These are phyloP conservation scores for Papilio demoleus DNA, from an alignment of 2,888 invertebrate species.

Conservation along the genomic window DNA sequence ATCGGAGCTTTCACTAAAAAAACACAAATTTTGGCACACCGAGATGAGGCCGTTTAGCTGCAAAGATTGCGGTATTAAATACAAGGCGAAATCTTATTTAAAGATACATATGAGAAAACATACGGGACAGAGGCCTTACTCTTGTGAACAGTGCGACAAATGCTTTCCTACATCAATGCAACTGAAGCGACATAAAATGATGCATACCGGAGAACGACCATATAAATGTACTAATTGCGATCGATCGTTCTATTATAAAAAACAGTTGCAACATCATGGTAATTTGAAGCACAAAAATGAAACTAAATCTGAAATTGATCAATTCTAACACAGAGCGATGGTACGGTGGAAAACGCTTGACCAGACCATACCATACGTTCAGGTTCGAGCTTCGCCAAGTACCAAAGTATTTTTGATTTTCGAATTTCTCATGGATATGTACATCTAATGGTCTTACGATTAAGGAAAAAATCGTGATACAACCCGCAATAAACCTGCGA, in stretches of 20 bases:
- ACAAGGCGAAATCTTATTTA: conserved; percentile 56
- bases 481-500: no score
- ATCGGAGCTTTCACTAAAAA: conserved; percentile 46
- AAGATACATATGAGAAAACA: conserved; percentile 54
- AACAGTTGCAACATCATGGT: conserved; percentile 51
- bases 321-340: neutral
- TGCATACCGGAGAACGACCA: conserved; percentile 47
- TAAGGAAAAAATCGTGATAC: no score
- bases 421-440: no score
- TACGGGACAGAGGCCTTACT: conserved; percentile 47
- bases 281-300: conserved; percentile 46
- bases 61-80: conserved; percentile 55
- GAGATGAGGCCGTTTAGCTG: conserved; percentile 57
- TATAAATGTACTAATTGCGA: conserved; percentile 46
- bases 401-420: no score
- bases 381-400: no score
- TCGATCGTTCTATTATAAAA: conserved; percentile 49
- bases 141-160: conserved; percentile 48
- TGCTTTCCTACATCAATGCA: conserved; percentile 46
- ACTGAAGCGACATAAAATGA: conserved; percentile 48
- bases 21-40: conserved; percentile 60
- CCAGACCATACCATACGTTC: no score
- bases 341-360: no score
- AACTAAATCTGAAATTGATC: neutral
- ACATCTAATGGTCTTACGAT: no score